phyloP scores from a whole-genome alignment of 1,140 invertebrate species.

The Portunus trituberculatus region DNA sequence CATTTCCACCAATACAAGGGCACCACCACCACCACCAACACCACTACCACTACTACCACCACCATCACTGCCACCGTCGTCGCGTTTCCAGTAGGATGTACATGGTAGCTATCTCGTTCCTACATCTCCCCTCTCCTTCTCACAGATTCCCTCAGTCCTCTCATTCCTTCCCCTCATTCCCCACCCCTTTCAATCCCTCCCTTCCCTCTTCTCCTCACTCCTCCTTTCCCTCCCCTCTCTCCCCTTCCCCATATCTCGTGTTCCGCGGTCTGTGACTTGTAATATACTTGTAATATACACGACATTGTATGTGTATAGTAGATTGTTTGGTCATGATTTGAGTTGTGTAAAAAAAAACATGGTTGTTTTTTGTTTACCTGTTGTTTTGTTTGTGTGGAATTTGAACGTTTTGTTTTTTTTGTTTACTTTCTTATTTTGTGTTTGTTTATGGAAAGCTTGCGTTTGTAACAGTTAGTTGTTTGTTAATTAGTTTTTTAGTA shows the following conservation, averaged over 20 bases:
- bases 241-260: background rate
- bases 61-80: background rate
- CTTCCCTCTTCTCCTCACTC: background rate
- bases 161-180: background rate
- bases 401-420: background rate
- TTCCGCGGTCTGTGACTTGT: background rate
- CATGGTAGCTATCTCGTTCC: background rate
- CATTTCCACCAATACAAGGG: background rate
- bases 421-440: background rate
- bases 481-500: background rate
- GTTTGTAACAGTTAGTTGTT: background rate
- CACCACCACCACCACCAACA: background rate
- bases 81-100: background rate
- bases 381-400: constrained; percentile 33
- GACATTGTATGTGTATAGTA: background rate
- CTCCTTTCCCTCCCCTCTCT: background rate
- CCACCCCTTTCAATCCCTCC: background rate
- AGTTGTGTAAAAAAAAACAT: background rate
- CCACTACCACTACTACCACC: background rate
- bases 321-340: background rate
- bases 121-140: background rate
- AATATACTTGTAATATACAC: background rate
- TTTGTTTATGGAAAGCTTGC: background rate
- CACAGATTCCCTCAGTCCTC: background rate
- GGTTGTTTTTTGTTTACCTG: background rate